phyloP scores from a whole-genome alignment of 2,797 vertebrate genomes.

The Manis javanica region DNA sequence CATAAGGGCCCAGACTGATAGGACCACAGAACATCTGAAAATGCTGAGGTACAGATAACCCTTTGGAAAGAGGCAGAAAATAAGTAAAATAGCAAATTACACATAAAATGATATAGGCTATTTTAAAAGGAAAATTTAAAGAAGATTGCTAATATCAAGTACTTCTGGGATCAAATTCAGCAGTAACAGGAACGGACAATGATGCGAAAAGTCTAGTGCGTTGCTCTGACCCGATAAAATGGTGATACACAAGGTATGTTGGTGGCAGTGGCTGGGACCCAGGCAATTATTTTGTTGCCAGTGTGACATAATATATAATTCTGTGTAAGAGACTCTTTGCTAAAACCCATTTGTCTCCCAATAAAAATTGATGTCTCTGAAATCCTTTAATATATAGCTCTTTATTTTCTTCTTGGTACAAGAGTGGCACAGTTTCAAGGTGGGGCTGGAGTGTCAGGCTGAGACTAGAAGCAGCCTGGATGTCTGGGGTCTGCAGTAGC shows the following conservation, averaged over 20 bases:
- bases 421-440: background rate
- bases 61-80: background rate
- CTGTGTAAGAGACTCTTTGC: background rate
- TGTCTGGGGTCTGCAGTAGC: background rate
- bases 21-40: background rate
- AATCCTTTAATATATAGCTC: background rate
- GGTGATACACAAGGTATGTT: background rate
- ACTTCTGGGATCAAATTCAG: background rate
- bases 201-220: background rate
- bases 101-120: background rate
- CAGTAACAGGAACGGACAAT: background rate
- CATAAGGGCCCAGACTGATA: background rate
- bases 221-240: background rate
- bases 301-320: background rate
- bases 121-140: constrained; percentile 21
- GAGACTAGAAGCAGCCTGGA: background rate
- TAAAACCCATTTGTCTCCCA: background rate
- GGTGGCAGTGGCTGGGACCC: background rate
- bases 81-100: constrained; percentile 22
- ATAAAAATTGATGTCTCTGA: background rate
- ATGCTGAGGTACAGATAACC: background rate
- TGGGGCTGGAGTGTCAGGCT: background rate
- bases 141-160: background rate
- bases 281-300: background rate
- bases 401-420: background rate